Conservation (phyloP, 2,888 invertebrate species). For the Yponomeuta evonymella region DNA sequence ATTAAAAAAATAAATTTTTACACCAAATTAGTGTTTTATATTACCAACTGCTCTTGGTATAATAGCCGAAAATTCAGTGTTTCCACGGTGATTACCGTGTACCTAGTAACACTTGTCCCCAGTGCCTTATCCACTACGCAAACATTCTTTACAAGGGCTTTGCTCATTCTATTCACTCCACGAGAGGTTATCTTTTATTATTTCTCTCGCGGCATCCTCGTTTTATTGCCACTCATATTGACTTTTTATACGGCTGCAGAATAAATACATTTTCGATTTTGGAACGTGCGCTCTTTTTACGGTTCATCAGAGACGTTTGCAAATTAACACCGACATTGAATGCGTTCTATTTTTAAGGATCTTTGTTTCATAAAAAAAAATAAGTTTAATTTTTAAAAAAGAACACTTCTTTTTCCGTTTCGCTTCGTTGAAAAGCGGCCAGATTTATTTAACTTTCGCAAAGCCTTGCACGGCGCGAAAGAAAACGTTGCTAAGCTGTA, state of each 20-base stretch:
- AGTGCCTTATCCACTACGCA: slow-evolving; percentile 71
- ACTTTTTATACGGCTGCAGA: slow-evolving; percentile 71
- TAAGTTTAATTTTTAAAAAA: too few relatives aligned
- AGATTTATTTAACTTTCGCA: neutral
- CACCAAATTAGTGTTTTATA: too few relatives aligned
- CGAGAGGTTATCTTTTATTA: slow-evolving; percentile 73
- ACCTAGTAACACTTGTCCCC: slow-evolving; percentile 38
- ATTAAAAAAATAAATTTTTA: too few relatives aligned
- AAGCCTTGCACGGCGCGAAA: neutral
- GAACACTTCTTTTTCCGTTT: neutral
- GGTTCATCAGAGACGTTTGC: slow-evolving; percentile 55
- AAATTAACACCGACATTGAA: slow-evolving; percentile 48
- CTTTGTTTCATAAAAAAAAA: too few relatives aligned
- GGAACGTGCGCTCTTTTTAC: slow-evolving; percentile 56
- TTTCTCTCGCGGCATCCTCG: slow-evolving; percentile 65
- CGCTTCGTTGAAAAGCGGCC: slow-evolving; percentile 31
- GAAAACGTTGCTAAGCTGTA: slow-evolving; percentile 43
- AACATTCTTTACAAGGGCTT: slow-evolving; percentile 73
- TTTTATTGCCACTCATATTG: slow-evolving; percentile 74
- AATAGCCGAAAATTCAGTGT: too few relatives aligned
- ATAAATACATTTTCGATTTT: slow-evolving; percentile 76
- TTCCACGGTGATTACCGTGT: too few relatives aligned
- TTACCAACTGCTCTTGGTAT: too few relatives aligned
- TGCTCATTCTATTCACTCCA: slow-evolving; percentile 66
- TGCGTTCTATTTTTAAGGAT: neutral